Evolutionary conservation across 2,113 vertebrate species (phyloP).

Genomic region (Peucedramus taeniatus): DNA sequence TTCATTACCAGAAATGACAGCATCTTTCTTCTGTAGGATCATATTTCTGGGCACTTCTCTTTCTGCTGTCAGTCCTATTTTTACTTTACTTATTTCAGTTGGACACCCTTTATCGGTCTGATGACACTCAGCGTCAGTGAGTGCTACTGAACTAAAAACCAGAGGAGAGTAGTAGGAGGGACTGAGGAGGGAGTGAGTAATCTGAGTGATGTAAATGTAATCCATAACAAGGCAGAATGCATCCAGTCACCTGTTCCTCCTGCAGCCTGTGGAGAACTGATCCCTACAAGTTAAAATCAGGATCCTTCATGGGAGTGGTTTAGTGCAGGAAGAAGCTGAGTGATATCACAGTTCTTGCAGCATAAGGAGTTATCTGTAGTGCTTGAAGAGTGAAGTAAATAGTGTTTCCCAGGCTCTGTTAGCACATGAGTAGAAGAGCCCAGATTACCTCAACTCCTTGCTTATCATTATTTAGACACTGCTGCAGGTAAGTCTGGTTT

Average conservation of each 20-base stretch:
- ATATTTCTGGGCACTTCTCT: not conserved
- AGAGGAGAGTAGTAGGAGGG: not conserved
- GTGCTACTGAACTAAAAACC: conserved; percentile 4
- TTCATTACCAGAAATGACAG: not conserved
- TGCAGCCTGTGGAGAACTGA: not conserved
- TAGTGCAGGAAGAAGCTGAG: not conserved
- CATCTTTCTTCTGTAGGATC: not conserved
- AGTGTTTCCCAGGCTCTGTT: not conserved
- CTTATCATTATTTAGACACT: not conserved
- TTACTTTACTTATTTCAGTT: conserved; percentile 32
- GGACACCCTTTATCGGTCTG: conserved; percentile 17
- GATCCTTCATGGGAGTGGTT: not conserved
- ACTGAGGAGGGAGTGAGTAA: not conserved
- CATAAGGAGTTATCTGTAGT: not conserved
- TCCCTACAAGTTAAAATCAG: not conserved
- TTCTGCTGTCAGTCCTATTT: conserved; percentile 47
- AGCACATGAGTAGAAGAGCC: not conserved
- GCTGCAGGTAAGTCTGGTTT: not conserved
- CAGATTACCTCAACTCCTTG: not conserved
- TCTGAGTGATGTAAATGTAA: not conserved
- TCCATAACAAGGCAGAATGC: not conserved
- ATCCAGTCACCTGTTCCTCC: not conserved
- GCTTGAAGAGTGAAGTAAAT: not conserved
- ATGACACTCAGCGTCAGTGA: conserved; percentile 4
- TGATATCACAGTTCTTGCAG: not conserved